Evolutionary conservation across 2,888 invertebrate species (phyloP).

Genomic region (Scaptomyza caliginosa): DNA sequence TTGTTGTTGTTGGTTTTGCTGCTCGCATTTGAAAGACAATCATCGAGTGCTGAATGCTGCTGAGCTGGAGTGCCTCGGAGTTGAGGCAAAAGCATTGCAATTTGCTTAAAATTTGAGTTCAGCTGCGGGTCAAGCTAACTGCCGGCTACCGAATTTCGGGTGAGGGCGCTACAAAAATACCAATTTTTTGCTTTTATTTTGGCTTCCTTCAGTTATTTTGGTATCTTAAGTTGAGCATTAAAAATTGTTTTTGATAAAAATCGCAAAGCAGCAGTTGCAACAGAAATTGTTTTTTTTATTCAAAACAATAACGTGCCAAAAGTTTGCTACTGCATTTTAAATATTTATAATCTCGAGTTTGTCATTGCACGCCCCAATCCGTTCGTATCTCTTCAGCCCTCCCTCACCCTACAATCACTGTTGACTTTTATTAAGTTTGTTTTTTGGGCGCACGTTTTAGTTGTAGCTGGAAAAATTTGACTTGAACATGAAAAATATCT

Average conservation of each 20-base stretch:
- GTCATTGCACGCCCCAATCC: constrained; percentile 40
- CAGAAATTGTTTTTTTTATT: constrained; percentile 53
- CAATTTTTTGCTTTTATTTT: constrained; percentile 22
- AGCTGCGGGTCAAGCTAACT: constrained; percentile 72
- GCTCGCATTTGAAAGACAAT: constrained; percentile 74
- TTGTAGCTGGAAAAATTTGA: constrained; percentile 73
- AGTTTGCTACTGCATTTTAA: constrained; percentile 82
- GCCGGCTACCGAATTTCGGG: constrained; percentile 74
- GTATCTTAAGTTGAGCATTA: constrained; percentile 56
- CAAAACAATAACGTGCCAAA: constrained; percentile 81
- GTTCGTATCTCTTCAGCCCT: neutral
- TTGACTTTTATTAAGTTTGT: constrained; percentile 49
- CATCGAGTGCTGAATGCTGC: constrained; percentile 40
- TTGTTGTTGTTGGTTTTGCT: constrained; percentile 35
- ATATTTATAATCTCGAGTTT: constrained; percentile 74
- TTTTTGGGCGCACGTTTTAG: constrained; percentile 81
- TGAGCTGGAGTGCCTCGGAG: constrained; percentile 16
- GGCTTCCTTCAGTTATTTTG: too few species aligned
- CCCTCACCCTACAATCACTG: neutral
- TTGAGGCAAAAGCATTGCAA: constrained; percentile 61
- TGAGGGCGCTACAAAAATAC: constrained; percentile 56
- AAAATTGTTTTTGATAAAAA: constrained; percentile 75
- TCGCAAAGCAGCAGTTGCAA: constrained; percentile 51
- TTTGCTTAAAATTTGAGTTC: constrained; percentile 78
- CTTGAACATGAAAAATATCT: constrained; percentile 81